Base-by-base conservation (phyloP, 2,888 invertebrate genomes). In the Cecidostiba fungosa region DNA sequence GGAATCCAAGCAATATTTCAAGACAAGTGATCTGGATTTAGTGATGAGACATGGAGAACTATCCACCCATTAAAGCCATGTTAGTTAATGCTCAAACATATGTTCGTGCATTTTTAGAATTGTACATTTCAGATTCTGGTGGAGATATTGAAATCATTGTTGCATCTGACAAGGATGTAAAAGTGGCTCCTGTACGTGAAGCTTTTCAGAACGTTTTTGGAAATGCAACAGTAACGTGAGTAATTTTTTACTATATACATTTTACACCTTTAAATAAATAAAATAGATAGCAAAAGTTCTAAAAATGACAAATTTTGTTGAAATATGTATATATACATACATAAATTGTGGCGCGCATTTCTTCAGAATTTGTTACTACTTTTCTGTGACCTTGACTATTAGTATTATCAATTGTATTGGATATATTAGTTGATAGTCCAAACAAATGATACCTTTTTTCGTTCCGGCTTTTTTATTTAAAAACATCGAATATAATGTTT, bases 201-300 rank as follows among this genome's bases (percentile, higher is more conserved):
- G 97, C 97, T 69, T 97, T 97, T 90, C 97, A 97, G 91, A 93
- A 94, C 59, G 95, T 96, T 1, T 97, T 98, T 94, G 97, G 97
- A 4, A 96, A 96, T 93, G 97, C 97, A 0, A 96, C 96, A 88
- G 96, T 97, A 36, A 94, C 95, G 96, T 96, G 94, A 95, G 95
- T 91, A 72, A 54, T 50, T 50, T 19, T 50, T 50, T 50, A 2
- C 1, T 50, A 19, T 5, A n/a, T 50, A 5, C 50, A 23, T 23
- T 23, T n/a, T 59, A 23, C 23, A 23, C 10, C 8, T 23, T 59
- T 1, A n/a, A 59, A 10, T 23, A 59, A 59, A 59, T 5, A 16
- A 50, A 50, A 19, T 10, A 16, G 16, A 47, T 16, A n/a, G 16
- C 16, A 50, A 50, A 16, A 16, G 50, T 43, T 12, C 12, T 12